A percentile compares a stretch with the other conserved stretches of the same genome.
Evolutionary conservation across 53 echinoderm and acorn worm species (phyloP).

Genomic region (Paracentrotus lividus): DNA sequence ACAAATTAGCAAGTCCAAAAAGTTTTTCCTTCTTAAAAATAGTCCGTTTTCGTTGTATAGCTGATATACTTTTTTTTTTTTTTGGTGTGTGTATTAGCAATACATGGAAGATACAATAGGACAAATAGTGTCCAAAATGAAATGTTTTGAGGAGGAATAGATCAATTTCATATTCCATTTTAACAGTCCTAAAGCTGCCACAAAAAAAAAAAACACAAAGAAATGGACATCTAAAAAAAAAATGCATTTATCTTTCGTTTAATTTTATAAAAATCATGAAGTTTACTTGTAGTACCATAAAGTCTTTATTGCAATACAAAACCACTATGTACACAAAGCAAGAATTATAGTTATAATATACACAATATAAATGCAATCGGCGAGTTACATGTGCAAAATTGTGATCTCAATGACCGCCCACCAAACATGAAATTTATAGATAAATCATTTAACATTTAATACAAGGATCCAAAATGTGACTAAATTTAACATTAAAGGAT

Average conservation of each 20-base stretch:
- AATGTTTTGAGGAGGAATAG: not conserved
- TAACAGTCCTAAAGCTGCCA: too few relatives aligned
- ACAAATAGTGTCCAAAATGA: too few relatives aligned
- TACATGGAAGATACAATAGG: too few relatives aligned
- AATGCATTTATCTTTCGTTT: not conserved
- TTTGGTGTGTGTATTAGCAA: too few relatives aligned
- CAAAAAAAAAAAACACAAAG: not conserved
- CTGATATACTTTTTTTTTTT: too few relatives aligned
- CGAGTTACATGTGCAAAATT: not conserved
- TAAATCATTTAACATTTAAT: too few relatives aligned
- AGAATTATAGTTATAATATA: not conserved
- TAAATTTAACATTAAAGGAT: too few relatives aligned
- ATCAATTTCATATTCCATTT: too few relatives aligned
- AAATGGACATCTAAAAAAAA: not conserved
- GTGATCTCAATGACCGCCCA: not conserved
- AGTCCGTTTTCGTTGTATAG: too few relatives aligned
- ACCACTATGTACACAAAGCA: not conserved
- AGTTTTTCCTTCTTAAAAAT: too few relatives aligned
- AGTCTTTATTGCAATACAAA: slow-evolving; percentile 14
- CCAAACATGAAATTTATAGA: not conserved
- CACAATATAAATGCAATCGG: not conserved
- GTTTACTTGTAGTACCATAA: not conserved
- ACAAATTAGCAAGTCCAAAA: too few relatives aligned
- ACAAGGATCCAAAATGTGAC: too few relatives aligned
- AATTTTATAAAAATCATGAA: not conserved